Conservation (phyloP, 2,888 invertebrate genomes). For the Crematogaster levior region DNA sequence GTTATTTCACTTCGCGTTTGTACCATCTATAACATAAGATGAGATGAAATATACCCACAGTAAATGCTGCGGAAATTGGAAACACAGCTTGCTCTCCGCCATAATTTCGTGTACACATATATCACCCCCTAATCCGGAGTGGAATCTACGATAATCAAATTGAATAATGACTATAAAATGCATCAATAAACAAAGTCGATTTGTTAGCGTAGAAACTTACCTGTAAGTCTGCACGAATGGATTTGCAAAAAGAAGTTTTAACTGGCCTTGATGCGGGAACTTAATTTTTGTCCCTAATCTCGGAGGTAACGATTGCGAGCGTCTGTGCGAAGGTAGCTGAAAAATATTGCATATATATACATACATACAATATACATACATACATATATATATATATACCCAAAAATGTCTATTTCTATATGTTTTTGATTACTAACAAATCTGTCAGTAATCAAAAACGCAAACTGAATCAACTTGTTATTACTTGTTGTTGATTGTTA, state of each 20-base stretch:
- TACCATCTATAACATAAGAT: neutral
- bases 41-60: slow-evolving; percentile 88
- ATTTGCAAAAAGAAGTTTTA: slow-evolving; percentile 91
- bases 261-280: slow-evolving; percentile 92
- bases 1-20: slow-evolving; percentile 3
- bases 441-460: neutral
- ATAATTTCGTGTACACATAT: slow-evolving; percentile 97
- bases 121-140: slow-evolving; percentile 96
- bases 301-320: slow-evolving; percentile 95
- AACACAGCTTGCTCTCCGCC: slow-evolving; percentile 95
- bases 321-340: slow-evolving; percentile 88
- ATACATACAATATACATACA: too few relatives aligned
- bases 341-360: neutral
- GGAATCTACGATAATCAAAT: slow-evolving; percentile 89
- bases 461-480: neutral
- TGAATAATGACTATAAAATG: neutral
- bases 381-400: too few relatives aligned
- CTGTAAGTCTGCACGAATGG: slow-evolving; percentile 88
- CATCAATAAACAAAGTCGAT: neutral
- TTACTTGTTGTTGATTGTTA: slow-evolving; percentile 82
- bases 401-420: neutral
- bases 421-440: too few relatives aligned
- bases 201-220: slow-evolving; percentile 75
- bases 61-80: slow-evolving; percentile 94
- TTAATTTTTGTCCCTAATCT: slow-evolving; percentile 93